phyloP scores from a whole-genome alignment of 2,113 vertebrate genomes.

The Hippocampus zosterae region DNA sequence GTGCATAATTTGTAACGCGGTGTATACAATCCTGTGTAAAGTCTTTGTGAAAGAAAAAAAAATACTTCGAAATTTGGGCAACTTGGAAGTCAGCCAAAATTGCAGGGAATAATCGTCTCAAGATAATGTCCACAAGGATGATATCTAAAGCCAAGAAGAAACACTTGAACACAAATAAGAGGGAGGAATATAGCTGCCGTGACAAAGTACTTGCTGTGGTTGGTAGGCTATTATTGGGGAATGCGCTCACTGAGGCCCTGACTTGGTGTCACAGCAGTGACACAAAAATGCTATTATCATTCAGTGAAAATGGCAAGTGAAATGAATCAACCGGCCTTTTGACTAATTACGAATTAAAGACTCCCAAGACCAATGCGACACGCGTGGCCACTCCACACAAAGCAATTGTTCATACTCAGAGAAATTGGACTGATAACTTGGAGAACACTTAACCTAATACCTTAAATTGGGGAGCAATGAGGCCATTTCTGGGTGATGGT shows the following conservation, averaged over 20 bases:
- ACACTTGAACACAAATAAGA: conserved; percentile 1
- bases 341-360: not conserved
- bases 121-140: too few relatives aligned
- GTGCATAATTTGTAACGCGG: too few relatives aligned
- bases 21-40: not conserved
- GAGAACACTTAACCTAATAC: conserved; percentile 4
- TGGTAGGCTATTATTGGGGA: not conserved
- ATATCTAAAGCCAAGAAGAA: not conserved
- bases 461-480: not conserved
- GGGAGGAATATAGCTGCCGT: not conserved
- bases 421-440: not conserved
- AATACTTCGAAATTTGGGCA: not conserved
- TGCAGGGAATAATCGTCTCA: not conserved
- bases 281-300: not conserved
- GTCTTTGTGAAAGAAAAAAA: too few relatives aligned
- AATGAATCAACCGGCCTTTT: not conserved
- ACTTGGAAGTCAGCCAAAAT: not conserved
- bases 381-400: not conserved
- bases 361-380: not conserved
- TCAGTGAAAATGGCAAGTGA: not conserved
- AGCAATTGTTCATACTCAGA: not conserved
- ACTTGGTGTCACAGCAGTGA: not conserved
- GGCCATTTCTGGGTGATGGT: not conserved
- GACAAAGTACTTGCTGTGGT: not conserved
- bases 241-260: not conserved